Evolutionary conservation across 2,888 invertebrate genomes (phyloP), one percentile per base, ranked within the genome.

Genomic region (Cephalotes varians): DNA sequence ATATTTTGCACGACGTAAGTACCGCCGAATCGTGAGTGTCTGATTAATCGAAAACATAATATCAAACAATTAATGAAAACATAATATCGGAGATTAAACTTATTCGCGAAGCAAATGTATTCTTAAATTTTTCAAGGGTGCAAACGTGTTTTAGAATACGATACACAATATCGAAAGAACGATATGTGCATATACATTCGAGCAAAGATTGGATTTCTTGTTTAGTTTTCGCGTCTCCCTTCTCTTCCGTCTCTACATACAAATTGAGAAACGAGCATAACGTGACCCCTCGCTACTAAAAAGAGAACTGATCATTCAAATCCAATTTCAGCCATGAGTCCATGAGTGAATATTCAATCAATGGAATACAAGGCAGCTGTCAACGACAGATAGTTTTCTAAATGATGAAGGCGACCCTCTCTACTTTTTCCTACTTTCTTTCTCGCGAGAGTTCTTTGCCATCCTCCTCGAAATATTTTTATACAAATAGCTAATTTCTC

Each of bases 21-120:
- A 72, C 99, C 99, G 47, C 98, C 98, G 94, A 99, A 99, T 86
- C 98, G 96, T 0, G 99, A 98, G 95, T 98, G 98, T 90, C 99
- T 98, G 93, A 79, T 76, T 34, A 56, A 81, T 79, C 10, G 9
- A 34, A 54, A 37, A 65, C 12, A 81, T n/a, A 76, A 73, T 25
- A 34, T 40, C 12, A n/a, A n/a, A n/a, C n/a, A n/a, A n/a, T n/a
- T n/a, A n/a, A 69, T 25, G 12, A 73, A 54, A 37, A 65, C 12
- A 81, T n/a, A 76, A 73, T 25, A 34, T 40, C 12, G 67, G 7
- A 67, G 5, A 69, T 21, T 21, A 21, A 31, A 67, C 2, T 31
- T 56, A 21, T 51, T 34, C 21, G 25, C 18, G 0, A 47, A n/a
- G 1, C 9, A 3, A 40, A 67, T 49, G 2, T 47, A 74, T 34